phyloP scores from a whole-genome alignment of 2,797 vertebrate species.

The Pyrocephalus nanus region DNA sequence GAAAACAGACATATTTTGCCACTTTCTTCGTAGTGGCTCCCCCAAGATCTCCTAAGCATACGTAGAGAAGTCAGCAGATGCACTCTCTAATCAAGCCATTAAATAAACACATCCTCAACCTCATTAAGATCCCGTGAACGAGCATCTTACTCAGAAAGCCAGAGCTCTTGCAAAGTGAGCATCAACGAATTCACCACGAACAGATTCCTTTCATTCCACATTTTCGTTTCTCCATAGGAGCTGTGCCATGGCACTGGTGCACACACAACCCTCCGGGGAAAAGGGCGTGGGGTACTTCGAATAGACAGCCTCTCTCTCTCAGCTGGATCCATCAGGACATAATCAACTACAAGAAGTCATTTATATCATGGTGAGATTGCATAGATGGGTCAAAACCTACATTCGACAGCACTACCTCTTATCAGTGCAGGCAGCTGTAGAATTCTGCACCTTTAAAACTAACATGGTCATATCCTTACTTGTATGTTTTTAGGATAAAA shows the following conservation, averaged over 20 bases:
- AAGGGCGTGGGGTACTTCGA: slow-evolving; percentile 75
- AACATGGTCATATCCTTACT: neutral
- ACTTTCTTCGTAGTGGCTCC: neutral
- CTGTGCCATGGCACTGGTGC: slow-evolving; percentile 87
- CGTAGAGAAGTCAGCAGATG: neutral
- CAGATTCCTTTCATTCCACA: slow-evolving; percentile 83
- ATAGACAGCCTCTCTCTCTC: slow-evolving; percentile 85
- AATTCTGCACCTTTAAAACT: neutral
- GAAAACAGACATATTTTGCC: neutral
- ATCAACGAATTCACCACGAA: slow-evolving; percentile 83
- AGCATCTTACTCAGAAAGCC: slow-evolving; percentile 82
- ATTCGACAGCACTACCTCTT: neutral
- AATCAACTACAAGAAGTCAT: slow-evolving; percentile 82
- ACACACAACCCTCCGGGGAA: slow-evolving; percentile 81
- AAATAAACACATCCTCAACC: neutral
- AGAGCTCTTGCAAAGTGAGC: slow-evolving; percentile 82
- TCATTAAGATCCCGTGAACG: neutral
- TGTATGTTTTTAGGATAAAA: neutral
- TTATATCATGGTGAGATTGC: neutral
- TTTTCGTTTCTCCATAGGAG: slow-evolving; percentile 70
- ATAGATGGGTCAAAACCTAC: neutral
- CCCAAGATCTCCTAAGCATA: neutral
- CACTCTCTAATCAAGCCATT: neutral
- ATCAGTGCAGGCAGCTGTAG: neutral
- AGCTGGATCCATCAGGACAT: slow-evolving; percentile 85